A percentile compares a stretch with the other conserved stretches of the same genome.
Conservation (phyloP, 2,888 invertebrate species). For the Tromatobia lineatoria region DNA sequence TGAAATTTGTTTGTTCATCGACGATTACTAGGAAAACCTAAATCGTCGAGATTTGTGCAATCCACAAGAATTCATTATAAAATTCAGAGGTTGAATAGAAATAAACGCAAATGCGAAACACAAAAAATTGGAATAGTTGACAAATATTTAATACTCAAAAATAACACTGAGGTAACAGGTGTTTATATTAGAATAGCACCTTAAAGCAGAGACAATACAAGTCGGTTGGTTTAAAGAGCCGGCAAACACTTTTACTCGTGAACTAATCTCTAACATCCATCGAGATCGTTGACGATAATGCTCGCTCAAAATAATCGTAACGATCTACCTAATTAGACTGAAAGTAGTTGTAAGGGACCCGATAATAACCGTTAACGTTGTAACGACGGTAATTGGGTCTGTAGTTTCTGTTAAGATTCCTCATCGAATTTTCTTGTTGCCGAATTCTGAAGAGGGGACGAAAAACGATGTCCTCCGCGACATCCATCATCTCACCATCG, state of each 20-base stretch:
- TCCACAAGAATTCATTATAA: too few relatives aligned
- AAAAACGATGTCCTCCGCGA: conserved; percentile 82
- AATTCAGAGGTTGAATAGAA: too few relatives aligned
- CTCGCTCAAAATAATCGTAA: background rate
- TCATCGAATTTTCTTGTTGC: conserved; percentile 68
- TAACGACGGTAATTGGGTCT: conserved; percentile 70
- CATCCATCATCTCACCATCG: conserved; percentile 75
- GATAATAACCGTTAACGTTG: conserved; percentile 67
- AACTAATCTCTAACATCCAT: background rate
- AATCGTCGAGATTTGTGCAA: too few relatives aligned
- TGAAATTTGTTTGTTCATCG: too few relatives aligned
- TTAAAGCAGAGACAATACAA: too few relatives aligned
- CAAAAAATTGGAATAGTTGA: too few relatives aligned
- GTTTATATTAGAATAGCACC: too few relatives aligned
- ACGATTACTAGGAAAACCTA: too few relatives aligned
- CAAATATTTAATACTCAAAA: too few relatives aligned
- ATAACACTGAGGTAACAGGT: too few relatives aligned
- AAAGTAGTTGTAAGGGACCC: conserved; percentile 40
- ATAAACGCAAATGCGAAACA: too few relatives aligned
- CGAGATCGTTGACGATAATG: conserved; percentile 12
- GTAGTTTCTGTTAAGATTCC: conserved; percentile 65
- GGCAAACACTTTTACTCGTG: background rate
- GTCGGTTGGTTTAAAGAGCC: background rate
- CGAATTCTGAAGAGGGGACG: conserved; percentile 82
- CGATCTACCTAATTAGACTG: background rate